Evolutionary conservation across 2,888 invertebrate species (phyloP).

Genomic region (Ophion ellenae): DNA sequence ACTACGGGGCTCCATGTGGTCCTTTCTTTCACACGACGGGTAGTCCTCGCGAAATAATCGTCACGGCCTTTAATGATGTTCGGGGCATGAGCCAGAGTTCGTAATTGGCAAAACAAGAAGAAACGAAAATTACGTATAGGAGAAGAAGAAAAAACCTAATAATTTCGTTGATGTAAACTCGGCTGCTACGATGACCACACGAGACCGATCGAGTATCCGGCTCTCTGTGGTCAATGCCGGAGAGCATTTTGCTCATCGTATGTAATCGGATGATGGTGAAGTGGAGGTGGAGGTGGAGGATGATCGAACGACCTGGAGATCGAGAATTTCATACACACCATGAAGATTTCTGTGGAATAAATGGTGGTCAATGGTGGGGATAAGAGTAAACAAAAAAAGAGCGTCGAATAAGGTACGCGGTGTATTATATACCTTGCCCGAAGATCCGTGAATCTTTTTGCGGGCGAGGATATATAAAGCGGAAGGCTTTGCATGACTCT

Average conservation of each 20-base stretch:
- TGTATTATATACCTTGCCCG: slow-evolving; percentile 68
- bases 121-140: slow-evolving; percentile 5
- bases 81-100: slow-evolving; percentile 29
- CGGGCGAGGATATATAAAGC: slow-evolving; percentile 78
- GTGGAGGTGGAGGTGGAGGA: slow-evolving; percentile 37
- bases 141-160: neutral
- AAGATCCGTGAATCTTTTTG: slow-evolving; percentile 75
- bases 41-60: slow-evolving; percentile 33
- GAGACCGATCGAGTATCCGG: slow-evolving; percentile 41
- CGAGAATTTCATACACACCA: slow-evolving; percentile 47
- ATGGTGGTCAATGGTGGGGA: slow-evolving; percentile 34
- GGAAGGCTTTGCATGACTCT: slow-evolving; percentile 67
- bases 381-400: slow-evolving; percentile 19
- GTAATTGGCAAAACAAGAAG: slow-evolving; percentile 5
- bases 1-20: neutral
- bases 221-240: slow-evolving; percentile 61
- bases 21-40: slow-evolving; percentile 21
- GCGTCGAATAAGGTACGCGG: slow-evolving; percentile 62
- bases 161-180: slow-evolving; percentile 16
- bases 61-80: slow-evolving; percentile 26
- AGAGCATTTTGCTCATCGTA: slow-evolving; percentile 36
- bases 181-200: slow-evolving; percentile 31
- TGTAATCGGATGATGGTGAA: slow-evolving; percentile 36
- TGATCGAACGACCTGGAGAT: slow-evolving; percentile 45
- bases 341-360: slow-evolving; percentile 32